phyloP scores from a whole-genome alignment of 2,113 vertebrate genomes.

The Thinocorus orbignyianus region DNA sequence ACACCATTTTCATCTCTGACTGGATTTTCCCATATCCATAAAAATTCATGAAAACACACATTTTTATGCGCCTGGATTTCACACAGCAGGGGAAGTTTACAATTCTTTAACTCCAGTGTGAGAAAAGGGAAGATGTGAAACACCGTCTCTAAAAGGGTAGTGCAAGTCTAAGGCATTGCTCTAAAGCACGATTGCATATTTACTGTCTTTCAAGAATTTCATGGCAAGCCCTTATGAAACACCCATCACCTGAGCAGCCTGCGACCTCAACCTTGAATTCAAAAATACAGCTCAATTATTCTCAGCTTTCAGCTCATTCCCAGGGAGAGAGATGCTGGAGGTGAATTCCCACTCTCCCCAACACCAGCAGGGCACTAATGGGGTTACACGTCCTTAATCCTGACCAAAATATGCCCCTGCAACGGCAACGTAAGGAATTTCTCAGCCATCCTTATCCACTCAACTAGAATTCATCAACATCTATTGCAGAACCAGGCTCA shows the following conservation, averaged over 20 bases:
- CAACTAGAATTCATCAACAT: background rate
- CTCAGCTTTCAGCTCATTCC: background rate
- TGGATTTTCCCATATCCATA: background rate
- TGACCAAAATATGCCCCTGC: background rate
- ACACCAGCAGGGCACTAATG: background rate
- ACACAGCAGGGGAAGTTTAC: background rate
- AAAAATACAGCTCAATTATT: background rate
- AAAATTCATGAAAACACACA: background rate
- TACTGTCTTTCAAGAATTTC: background rate
- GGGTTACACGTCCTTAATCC: background rate
- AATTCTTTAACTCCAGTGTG: fast-evolving
- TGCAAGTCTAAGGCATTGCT: background rate
- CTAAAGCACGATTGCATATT: fast-evolving
- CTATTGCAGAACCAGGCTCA: background rate
- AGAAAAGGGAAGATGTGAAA: background rate
- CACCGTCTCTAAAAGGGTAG: background rate
- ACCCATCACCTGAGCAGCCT: background rate
- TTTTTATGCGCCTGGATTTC: background rate
- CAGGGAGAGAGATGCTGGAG: background rate
- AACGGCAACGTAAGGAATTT: background rate
- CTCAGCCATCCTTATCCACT: background rate
- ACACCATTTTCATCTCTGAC: background rate
- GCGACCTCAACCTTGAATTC: background rate
- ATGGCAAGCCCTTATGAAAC: background rate
- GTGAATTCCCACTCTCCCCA: background rate